phyloP scores from a whole-genome alignment of 2,888 invertebrate genomes.

The Scaptodrosophila latifasciaeformis region DNA sequence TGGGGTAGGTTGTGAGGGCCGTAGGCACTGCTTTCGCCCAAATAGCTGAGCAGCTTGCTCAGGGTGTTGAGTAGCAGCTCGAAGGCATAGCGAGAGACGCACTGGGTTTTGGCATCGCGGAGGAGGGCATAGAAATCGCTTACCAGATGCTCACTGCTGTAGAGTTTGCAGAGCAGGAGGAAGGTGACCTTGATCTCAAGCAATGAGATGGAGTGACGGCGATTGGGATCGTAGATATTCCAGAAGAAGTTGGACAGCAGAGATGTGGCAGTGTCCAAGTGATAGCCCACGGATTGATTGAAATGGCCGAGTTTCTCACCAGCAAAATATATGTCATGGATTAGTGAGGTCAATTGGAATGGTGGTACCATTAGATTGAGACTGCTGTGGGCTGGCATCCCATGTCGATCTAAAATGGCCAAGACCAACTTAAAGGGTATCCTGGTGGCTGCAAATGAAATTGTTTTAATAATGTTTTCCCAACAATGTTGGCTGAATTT shows the following conservation, averaged over 20 bases:
- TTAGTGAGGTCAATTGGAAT: conserved; percentile 70
- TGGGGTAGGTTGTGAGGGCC: conserved; percentile 63
- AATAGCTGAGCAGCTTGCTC: conserved; percentile 69
- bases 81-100: conserved; percentile 69
- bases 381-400: conserved; percentile 51
- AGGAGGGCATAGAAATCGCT: conserved; percentile 66
- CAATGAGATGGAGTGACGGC: conserved; percentile 70
- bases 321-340: conserved; percentile 73
- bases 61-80: conserved; percentile 68
- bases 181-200: conserved; percentile 73
- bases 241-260: conserved; percentile 73
- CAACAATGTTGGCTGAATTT: conserved; percentile 38
- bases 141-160: conserved; percentile 64
- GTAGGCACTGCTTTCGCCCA: conserved; percentile 72
- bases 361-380: conserved; percentile 70
- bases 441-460: conserved; percentile 56
- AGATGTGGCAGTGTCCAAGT: conserved; percentile 64
- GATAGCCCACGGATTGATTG: conserved; percentile 48
- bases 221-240: conserved; percentile 74
- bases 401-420: conserved; percentile 71
- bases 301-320: conserved; percentile 73
- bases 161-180: conserved; percentile 70
- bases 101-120: conserved; percentile 61
- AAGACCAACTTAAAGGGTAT: conserved; percentile 72
- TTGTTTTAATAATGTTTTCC: neutral